Base-by-base conservation (phyloP, 2,797 vertebrate species). In the Hippoglossus hippoglossus region DNA sequence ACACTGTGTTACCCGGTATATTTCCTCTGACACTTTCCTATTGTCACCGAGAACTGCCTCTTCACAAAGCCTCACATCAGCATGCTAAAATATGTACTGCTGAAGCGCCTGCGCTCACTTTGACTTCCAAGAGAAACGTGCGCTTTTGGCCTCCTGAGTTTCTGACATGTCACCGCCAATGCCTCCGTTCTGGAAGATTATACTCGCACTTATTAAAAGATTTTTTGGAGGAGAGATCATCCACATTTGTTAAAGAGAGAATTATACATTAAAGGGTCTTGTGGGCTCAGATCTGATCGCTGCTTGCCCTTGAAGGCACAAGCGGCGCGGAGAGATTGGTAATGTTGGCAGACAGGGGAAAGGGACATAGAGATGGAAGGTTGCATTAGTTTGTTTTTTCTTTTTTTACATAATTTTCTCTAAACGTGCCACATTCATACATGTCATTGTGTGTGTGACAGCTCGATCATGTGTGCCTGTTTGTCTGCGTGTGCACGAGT, bases 241-340 rank as follows among this genome's bases (percentile, higher is more conserved):
- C 67, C 63, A 72, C 76, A 83, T 83, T 84, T 86, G 87, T 89
- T 90, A 69, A 88, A 92, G 82, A 90, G 86, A 89, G 89, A 93
- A 92, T 93, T 93, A 85, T 90, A 89, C 82, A 93, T 93, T 87
- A 91, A 93, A 93, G 89, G 74, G 71, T 87, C 77, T 69, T 53
- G 64, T 22, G 79, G 75, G 77, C 81, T 89, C 77, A 80, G 83
- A 92, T 93, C 79, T 84, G 86, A 88, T 89, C 87, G 81, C 81
- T 71, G 75, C 77, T 83, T 83, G 80, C 78, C 83, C 86, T 91
- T 86, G 78, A 86, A 87, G 81, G 73, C 75, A 53, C 63, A 62
- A 63, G 75, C 46, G 16, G 75, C 78, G 79, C 71, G 70, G 62
- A 41, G 75, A 81, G 75, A 73, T 67, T 78, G 73, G 56, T 72